Evolutionary conservation across 2,888 invertebrate species (phyloP).

Genomic region (Leptopterna dolabrata): DNA sequence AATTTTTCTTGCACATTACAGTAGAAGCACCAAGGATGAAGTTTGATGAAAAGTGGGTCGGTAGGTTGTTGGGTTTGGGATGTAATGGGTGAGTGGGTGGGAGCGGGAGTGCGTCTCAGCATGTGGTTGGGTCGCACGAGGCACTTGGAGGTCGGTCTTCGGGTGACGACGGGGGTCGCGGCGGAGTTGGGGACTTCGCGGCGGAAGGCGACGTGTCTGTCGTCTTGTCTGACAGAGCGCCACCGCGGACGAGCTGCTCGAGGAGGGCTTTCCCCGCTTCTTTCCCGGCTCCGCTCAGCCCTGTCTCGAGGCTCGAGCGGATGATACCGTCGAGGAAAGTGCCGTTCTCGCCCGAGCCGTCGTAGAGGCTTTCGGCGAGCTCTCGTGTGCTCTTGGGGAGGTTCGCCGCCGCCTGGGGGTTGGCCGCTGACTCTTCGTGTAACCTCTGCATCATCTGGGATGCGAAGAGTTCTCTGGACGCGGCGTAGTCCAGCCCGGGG

Average conservation of each 20-base stretch:
- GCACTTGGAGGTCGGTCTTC: slow-evolving; percentile 49
- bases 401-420: slow-evolving; percentile 59
- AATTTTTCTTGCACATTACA: slow-evolving; percentile 58
- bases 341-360: slow-evolving; percentile 77
- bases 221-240: slow-evolving; percentile 66
- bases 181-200: slow-evolving; percentile 1
- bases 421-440: slow-evolving; percentile 73
- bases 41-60: slow-evolving; percentile 32
- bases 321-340: slow-evolving; percentile 86
- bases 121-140: slow-evolving; percentile 47
- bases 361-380: slow-evolving; percentile 75
- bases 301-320: slow-evolving; percentile 81
- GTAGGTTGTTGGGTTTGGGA: not conserved
- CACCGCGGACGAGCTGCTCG: slow-evolving; percentile 74
- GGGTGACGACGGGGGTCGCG: slow-evolving; percentile 26
- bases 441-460: slow-evolving; percentile 84
- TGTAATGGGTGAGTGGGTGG: not conserved
- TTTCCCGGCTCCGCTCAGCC: slow-evolving; percentile 70
- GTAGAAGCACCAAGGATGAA: slow-evolving; percentile 55
- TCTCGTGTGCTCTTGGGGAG: slow-evolving; percentile 70
- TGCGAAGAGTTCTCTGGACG: slow-evolving; percentile 77
- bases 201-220: slow-evolving; percentile 64
- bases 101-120: slow-evolving; percentile 43
- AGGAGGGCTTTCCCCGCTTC: slow-evolving; percentile 74
- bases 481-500: slow-evolving; percentile 68